Conservation (phyloP, 2,888 invertebrate genomes). For the Lycophotia porphyrea region DNA sequence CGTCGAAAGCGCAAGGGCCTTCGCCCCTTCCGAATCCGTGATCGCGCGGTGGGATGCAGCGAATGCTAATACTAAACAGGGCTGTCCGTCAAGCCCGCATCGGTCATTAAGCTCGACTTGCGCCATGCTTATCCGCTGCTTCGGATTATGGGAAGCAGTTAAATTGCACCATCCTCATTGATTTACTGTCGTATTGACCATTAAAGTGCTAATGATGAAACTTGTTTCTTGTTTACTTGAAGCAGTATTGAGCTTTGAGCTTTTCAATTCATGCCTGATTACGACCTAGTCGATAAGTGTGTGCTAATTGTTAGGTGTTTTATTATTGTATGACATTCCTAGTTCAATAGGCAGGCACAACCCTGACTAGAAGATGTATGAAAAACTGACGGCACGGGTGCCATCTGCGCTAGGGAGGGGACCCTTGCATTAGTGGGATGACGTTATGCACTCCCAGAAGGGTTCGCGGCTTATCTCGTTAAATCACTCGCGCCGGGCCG, state of each 20-base stretch:
- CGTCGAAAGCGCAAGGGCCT: conserved; percentile 85
- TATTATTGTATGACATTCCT: conserved; percentile 1
- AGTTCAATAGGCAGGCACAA: conserved; percentile 56
- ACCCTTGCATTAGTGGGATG: conserved; percentile 89
- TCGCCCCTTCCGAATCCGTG: conserved; percentile 89
- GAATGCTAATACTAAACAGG: conserved; percentile 83
- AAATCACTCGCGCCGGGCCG: conserved; percentile 78
- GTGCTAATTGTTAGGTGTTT: background rate
- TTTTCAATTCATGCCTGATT: conserved; percentile 10
- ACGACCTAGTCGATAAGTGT: background rate
- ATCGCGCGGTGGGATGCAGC: conserved; percentile 88
- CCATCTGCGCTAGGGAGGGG: conserved; percentile 87
- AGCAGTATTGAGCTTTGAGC: conserved; percentile 10
- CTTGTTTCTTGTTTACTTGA: conserved; percentile 42
- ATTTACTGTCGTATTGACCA: conserved; percentile 43
- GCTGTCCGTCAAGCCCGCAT: conserved; percentile 67
- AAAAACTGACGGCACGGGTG: conserved; percentile 86
- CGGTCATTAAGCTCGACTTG: conserved; percentile 52
- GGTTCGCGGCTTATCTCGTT: conserved; percentile 87
- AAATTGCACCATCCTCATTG: conserved; percentile 59
- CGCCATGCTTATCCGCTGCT: conserved; percentile 38
- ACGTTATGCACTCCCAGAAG: conserved; percentile 88
- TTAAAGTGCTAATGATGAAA: conserved; percentile 48
- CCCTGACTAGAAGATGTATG: conserved; percentile 79
- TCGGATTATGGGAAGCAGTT: conserved; percentile 50